Evolutionary conservation across 2,113 vertebrate species (phyloP).

Genomic region (Sturnus vulgaris): DNA sequence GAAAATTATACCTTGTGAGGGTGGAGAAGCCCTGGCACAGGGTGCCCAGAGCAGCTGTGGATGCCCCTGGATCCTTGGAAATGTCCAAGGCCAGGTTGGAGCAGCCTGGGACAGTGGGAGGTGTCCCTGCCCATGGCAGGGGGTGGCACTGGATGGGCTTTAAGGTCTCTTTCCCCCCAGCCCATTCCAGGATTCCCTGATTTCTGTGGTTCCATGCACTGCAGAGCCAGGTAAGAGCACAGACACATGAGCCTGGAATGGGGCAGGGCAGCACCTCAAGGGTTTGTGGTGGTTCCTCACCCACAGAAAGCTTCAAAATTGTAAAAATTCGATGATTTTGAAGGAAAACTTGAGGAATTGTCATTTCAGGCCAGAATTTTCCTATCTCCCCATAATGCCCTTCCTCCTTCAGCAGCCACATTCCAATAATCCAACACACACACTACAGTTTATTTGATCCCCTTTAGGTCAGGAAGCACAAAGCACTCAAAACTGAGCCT

Average conservation of each 20-base stretch:
- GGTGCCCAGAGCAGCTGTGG: neutral
- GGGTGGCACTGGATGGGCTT: rapidly evolving
- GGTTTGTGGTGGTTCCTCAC: neutral
- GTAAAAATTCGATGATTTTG: neutral
- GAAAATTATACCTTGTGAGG: rapidly evolving
- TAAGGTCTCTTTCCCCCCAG: neutral
- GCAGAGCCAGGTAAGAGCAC: neutral
- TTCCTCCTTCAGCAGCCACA: neutral
- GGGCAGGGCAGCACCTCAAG: neutral
- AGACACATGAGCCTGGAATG: neutral
- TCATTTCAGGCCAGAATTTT: neutral
- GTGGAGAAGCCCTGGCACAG: neutral
- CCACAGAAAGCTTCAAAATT: neutral
- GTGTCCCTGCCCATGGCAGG: neutral
- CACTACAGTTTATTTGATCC: neutral
- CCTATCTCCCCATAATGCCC: rapidly evolving
- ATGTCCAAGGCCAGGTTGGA: neutral
- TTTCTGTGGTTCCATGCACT: neutral
- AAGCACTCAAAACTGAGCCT: neutral
- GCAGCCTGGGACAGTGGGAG: rapidly evolving
- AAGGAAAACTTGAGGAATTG: neutral
- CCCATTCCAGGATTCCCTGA: neutral
- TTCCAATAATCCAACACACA: neutral
- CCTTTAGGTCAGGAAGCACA: neutral
- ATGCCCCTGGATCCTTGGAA: neutral